Conservation (phyloP, 2,797 vertebrate genomes). For the Gallinago stenura region DNA sequence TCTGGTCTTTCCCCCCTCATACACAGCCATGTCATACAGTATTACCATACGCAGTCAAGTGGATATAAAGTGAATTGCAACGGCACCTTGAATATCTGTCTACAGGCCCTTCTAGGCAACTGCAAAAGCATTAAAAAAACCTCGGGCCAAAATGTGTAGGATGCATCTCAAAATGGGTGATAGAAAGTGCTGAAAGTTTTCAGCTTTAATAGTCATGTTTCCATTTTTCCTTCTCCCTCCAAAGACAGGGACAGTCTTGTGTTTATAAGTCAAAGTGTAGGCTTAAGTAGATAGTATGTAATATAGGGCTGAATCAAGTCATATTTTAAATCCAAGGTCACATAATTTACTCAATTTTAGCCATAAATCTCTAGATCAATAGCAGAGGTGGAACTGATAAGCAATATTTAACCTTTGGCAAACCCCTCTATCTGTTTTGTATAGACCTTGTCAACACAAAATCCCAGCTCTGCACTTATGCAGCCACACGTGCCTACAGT, state of each 20-base stretch:
- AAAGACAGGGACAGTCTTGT: not conserved
- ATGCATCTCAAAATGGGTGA: not conserved
- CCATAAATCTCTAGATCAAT: slow-evolving; percentile 7
- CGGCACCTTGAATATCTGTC: not conserved
- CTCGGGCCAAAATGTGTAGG: not conserved
- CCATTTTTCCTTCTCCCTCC: not conserved
- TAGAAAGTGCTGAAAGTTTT: not conserved
- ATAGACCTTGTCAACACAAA: not conserved
- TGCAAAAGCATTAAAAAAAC: not conserved
- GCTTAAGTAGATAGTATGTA: not conserved
- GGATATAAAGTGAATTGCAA: not conserved
- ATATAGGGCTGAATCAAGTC: not conserved
- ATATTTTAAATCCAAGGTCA: not conserved
- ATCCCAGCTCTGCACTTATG: not conserved
- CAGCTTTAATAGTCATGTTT: fast-evolving
- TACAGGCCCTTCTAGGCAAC: not conserved
- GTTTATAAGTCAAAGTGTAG: not conserved
- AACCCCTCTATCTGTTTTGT: not conserved
- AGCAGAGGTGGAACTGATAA: not conserved
- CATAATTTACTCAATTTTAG: not conserved
- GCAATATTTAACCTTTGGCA: not conserved
- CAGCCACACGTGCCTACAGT: not conserved
- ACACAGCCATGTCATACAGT: fast-evolving
- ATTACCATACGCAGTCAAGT: fast-evolving
- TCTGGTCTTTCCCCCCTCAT: not conserved